A percentile compares a stretch with the other conserved stretches of the same genome.
Evolutionary conservation across 2,888 invertebrate genomes (phyloP).

Genomic region (Cephus sareptanus): DNA sequence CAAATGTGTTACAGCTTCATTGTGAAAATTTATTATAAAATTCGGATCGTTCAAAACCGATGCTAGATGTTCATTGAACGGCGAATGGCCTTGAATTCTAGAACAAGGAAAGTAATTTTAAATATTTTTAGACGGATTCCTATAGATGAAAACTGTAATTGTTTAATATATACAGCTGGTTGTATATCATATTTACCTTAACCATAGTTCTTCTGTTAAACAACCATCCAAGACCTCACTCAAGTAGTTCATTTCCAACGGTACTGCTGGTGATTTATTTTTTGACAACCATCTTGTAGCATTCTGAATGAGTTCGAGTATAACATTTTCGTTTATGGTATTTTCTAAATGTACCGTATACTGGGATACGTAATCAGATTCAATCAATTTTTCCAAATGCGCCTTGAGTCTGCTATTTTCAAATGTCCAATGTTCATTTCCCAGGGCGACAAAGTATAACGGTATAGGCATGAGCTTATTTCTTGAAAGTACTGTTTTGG

Average conservation of each 20-base stretch:
- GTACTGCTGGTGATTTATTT: slow-evolving; percentile 50
- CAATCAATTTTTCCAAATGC: slow-evolving; percentile 44
- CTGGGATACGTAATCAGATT: slow-evolving; percentile 55
- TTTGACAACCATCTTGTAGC: slow-evolving; percentile 54
- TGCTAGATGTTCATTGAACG: slow-evolving; percentile 45
- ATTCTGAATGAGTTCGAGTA: slow-evolving; percentile 50
- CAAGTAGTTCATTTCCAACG: slow-evolving; percentile 56
- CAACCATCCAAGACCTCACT: slow-evolving; percentile 43
- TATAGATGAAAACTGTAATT: neutral
- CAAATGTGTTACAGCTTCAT: slow-evolving; percentile 74
- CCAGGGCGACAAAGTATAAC: slow-evolving; percentile 50
- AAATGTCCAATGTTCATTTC: slow-evolving; percentile 27
- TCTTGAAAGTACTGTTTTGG: slow-evolving; percentile 48
- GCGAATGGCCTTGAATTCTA: slow-evolving; percentile 54
- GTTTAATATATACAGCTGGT: neutral
- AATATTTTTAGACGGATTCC: slow-evolving; percentile 1
- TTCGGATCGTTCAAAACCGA: slow-evolving; percentile 69
- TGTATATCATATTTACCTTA: slow-evolving; percentile 42
- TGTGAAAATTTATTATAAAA: slow-evolving; percentile 74
- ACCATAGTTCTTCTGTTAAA: slow-evolving; percentile 57
- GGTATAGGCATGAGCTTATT: slow-evolving; percentile 56
- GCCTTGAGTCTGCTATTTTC: slow-evolving; percentile 31
- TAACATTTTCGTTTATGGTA: slow-evolving; percentile 40
- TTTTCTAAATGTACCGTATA: slow-evolving; percentile 50
- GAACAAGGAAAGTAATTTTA: slow-evolving; percentile 14